These are phyloP conservation scores for Thaumetopoea pityocampa DNA, from an alignment of 1,140 invertebrate species.

Conservation along the genomic window DNA sequence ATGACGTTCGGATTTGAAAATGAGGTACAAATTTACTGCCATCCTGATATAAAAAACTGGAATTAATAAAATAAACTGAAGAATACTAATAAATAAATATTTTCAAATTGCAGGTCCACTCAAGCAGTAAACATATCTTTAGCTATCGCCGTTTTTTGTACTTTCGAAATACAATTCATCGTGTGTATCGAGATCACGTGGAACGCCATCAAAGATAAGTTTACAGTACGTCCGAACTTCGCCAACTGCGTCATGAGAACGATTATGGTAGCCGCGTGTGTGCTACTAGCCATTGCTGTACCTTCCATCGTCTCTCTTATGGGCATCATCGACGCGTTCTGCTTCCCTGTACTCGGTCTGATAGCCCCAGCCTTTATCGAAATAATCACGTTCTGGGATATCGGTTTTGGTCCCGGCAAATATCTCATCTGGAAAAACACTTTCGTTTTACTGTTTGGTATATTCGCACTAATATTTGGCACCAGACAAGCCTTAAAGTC, in stretches of 20 bases:
- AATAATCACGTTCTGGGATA: slow-evolving; percentile 86
- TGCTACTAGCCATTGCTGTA: slow-evolving; percentile 89
- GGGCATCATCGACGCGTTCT: slow-evolving; percentile 94
- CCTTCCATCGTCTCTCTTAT: slow-evolving; percentile 94
- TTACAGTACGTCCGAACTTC: slow-evolving; percentile 80
- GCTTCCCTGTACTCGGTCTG: slow-evolving; percentile 94
- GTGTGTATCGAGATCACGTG: slow-evolving; percentile 92
- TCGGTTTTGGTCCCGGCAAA: slow-evolving; percentile 82
- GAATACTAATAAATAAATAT: slow-evolving; percentile 1
- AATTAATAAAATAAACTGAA: too few relatives aligned
- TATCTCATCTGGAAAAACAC: slow-evolving; percentile 88
- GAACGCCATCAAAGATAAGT: slow-evolving; percentile 84
- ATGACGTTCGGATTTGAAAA: too few relatives aligned
- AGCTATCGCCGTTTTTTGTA: slow-evolving; percentile 92
- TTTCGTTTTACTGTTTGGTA: slow-evolving; percentile 83
- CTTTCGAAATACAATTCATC: slow-evolving; percentile 97
- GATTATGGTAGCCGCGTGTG: slow-evolving; percentile 79
- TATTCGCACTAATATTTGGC: slow-evolving; percentile 87
- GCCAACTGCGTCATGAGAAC: slow-evolving; percentile 88
- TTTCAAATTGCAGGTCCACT: slow-evolving; percentile 80
- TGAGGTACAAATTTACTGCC: too few relatives aligned
- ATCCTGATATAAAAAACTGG: too few relatives aligned
- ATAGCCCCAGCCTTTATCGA: slow-evolving; percentile 94
- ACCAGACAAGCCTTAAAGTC: slow-evolving; percentile 82
- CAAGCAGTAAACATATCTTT: slow-evolving; percentile 92